Evolutionary conservation across 2,888 invertebrate species (phyloP).

Genomic region (Sericinus montela): DNA sequence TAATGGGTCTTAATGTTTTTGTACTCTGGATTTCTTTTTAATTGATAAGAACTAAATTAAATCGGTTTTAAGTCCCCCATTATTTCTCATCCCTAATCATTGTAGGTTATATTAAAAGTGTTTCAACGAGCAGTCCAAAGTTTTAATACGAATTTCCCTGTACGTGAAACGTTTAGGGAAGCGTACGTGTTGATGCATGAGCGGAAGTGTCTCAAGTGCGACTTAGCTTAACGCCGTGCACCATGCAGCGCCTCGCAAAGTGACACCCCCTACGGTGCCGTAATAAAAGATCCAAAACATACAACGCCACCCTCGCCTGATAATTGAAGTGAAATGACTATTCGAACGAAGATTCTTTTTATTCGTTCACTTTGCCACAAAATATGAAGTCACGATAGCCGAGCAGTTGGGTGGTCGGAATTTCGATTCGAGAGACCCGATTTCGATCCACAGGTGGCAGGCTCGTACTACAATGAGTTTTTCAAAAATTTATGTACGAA

Average conservation of each 20-base stretch:
- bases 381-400: no score
- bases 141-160: not conserved
- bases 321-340: not conserved
- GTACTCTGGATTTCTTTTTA: no score
- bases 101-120: no score
- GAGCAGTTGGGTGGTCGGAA: not conserved
- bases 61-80: no score
- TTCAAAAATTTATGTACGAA: no score
- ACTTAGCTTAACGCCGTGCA: not conserved
- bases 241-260: not conserved
- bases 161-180: not conserved
- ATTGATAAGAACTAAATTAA: no score
- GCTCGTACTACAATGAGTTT: no score
- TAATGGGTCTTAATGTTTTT: no score
- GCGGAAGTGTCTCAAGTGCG: slow-evolving; percentile 13
- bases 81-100: no score
- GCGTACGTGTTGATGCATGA: slow-evolving; percentile 12
- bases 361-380: not conserved
- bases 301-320: not conserved
- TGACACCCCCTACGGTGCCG: not conserved
- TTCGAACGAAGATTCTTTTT: not conserved
- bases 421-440: no score
- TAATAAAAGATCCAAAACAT: not conserved
- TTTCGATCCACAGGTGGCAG: no score
- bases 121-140: not conserved